A percentile compares a stretch with the other conserved stretches of the same genome.
phyloP scores from a whole-genome alignment of 2,113 vertebrate genomes.

The Sakesphorus luctuosus region DNA sequence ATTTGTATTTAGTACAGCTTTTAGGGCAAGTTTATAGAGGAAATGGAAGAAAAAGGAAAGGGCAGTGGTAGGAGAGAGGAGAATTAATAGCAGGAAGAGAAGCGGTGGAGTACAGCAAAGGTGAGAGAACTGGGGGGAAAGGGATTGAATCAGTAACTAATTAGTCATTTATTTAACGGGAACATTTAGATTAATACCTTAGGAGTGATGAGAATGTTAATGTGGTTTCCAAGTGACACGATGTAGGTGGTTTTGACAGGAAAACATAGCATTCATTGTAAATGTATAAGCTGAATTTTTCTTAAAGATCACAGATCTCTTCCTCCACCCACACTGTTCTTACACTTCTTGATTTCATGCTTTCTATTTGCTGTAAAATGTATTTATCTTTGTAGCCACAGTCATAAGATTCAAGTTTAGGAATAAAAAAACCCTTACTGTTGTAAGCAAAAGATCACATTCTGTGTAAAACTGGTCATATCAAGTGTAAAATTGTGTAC shows the following conservation, averaged over 20 bases:
- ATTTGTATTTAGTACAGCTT: not conserved
- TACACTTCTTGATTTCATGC: constrained; percentile 50
- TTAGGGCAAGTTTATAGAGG: not conserved
- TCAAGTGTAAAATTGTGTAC: not conserved
- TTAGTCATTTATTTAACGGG: constrained; percentile 27
- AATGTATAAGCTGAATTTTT: constrained; percentile 57
- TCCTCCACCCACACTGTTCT: constrained; percentile 53
- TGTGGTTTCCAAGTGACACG: constrained; percentile 47
- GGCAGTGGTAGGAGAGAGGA: not conserved
- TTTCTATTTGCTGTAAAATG: constrained; percentile 35
- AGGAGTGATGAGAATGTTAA: constrained; percentile 39
- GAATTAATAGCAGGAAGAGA: not conserved
- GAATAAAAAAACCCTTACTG: not conserved
- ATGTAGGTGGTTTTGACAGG: constrained; percentile 59
- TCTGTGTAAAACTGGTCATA: not conserved
- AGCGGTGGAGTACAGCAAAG: not conserved
- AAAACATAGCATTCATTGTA: constrained; percentile 54
- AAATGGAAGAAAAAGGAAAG: not conserved
- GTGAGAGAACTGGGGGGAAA: not conserved
- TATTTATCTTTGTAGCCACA: constrained; percentile 26
- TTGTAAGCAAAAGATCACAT: constrained; percentile 4
- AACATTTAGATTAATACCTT: constrained; percentile 36
- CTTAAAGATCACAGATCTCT: constrained; percentile 62
- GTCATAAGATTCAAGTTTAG: not conserved
- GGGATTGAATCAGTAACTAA: not conserved